Percentiles rank a stretch among this genome's conserved stretches.
Conservation (phyloP, 2,797 vertebrate species). For the Urocyon cinereoargenteus region DNA sequence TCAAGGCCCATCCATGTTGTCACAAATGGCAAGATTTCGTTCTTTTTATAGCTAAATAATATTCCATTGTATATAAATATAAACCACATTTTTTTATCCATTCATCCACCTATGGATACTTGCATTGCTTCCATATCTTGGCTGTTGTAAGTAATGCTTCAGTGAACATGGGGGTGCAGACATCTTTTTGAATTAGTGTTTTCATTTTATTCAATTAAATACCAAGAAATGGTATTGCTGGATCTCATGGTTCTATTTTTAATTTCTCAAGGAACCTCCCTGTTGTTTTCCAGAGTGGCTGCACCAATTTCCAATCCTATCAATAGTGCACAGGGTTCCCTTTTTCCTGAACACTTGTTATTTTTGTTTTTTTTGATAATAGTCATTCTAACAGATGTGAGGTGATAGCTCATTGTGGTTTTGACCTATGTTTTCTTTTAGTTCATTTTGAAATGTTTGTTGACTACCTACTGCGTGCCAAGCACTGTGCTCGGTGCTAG, state of each 20-base stretch:
- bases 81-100: not conserved
- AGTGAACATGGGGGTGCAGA: not conserved
- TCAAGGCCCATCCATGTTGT: not conserved
- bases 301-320: too few relatives aligned
- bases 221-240: not conserved
- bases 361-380: not conserved
- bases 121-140: not conserved
- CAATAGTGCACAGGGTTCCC: not conserved
- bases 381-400: not conserved
- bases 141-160: not conserved
- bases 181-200: not conserved
- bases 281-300: not conserved
- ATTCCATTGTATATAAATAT: not conserved
- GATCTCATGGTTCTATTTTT: not conserved
- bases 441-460: not conserved
- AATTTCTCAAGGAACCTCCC: not conserved
- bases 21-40: not conserved
- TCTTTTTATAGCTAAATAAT: not conserved
- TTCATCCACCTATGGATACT: not conserved
- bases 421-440: not conserved
- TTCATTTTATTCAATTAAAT: not conserved
- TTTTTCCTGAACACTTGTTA: not conserved
- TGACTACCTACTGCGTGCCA: not conserved
- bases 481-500: not conserved
- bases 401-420: not conserved